These are phyloP conservation scores for Acromyrmex heyeri DNA, from an alignment of 1,140 invertebrate genomes.

Conservation along the genomic window DNA sequence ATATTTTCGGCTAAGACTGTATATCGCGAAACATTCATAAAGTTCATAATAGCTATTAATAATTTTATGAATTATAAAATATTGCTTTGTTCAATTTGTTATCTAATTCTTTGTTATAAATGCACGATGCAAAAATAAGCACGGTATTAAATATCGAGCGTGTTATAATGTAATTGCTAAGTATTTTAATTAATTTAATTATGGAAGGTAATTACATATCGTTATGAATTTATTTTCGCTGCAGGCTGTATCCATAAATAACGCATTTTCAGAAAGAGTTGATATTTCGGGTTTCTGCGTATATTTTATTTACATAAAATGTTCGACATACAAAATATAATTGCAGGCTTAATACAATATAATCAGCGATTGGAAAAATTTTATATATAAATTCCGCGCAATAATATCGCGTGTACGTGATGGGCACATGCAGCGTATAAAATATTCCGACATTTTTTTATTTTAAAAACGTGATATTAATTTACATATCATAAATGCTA, in stretches of 20 bases:
- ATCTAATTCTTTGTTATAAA: constrained; percentile 8
- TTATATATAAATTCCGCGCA: constrained; percentile 31
- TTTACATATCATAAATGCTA: constrained; percentile 11
- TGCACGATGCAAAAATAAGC: background rate
- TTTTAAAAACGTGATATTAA: constrained; percentile 6
- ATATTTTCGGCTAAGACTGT: too few species aligned
- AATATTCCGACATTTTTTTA: constrained; percentile 6
- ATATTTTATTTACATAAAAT: constrained; percentile 53
- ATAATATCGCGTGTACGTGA: background rate
- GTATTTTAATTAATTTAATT: constrained; percentile 62
- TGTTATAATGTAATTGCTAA: constrained; percentile 42
- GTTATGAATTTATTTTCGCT: constrained; percentile 50
- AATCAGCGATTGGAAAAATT: constrained; percentile 45
- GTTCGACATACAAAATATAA: background rate
- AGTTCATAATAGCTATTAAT: background rate
- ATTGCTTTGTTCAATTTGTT: background rate
- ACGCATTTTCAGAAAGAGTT: constrained; percentile 41
- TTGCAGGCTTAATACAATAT: constrained; percentile 49
- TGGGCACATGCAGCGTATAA: background rate
- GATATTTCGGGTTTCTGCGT: constrained; percentile 35
- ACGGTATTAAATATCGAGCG: constrained; percentile 24
- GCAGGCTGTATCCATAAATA: constrained; percentile 53
- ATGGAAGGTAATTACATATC: constrained; percentile 39
- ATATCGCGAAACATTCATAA: background rate
- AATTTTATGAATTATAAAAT: background rate